phyloP scores from a whole-genome alignment of 2,797 vertebrate species.

The Mustela erminea region DNA sequence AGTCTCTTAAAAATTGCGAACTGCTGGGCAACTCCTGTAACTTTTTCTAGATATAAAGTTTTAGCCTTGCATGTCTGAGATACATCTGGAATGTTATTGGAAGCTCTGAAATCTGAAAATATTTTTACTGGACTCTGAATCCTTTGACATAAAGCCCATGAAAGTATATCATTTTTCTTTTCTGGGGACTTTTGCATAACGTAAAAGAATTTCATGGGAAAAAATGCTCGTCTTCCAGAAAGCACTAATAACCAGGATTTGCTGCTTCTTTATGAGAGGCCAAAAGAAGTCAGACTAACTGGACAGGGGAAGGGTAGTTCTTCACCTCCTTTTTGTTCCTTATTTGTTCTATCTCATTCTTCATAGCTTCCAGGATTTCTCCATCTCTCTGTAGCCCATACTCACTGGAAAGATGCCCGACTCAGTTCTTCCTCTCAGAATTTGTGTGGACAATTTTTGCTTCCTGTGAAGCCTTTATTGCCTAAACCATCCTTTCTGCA shows the following conservation, averaged over 20 bases:
- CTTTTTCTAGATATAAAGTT: constrained; percentile 1
- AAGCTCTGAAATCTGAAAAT: constrained; percentile 42
- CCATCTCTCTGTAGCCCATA: neutral
- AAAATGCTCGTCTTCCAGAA: constrained; percentile 42
- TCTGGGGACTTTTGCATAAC: constrained; percentile 30
- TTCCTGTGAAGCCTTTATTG: neutral
- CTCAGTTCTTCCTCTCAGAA: constrained; percentile 8
- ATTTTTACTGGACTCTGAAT: constrained; percentile 48
- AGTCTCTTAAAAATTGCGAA: neutral
- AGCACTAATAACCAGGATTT: constrained; percentile 41
- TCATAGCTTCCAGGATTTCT: neutral
- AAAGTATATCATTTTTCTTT: constrained; percentile 49
- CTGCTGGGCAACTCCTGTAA: neutral
- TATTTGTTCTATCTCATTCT: neutral
- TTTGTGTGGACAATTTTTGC: neutral
- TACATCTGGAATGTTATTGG: constrained; percentile 42
- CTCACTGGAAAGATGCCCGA: neutral
- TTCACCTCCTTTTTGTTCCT: neutral
- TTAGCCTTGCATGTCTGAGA: neutral
- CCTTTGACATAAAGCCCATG: neutral
- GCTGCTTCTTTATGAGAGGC: constrained; percentile 32
- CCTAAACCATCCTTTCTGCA: neutral
- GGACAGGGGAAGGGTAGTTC: neutral
- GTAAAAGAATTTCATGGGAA: constrained; percentile 52
- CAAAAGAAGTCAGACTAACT: neutral